Percentiles rank a stretch among this genome's conserved stretches.
These are phyloP conservation scores for Alosa sapidissima DNA, from an alignment of 2,797 vertebrate genomes.

Conservation along the genomic window DNA sequence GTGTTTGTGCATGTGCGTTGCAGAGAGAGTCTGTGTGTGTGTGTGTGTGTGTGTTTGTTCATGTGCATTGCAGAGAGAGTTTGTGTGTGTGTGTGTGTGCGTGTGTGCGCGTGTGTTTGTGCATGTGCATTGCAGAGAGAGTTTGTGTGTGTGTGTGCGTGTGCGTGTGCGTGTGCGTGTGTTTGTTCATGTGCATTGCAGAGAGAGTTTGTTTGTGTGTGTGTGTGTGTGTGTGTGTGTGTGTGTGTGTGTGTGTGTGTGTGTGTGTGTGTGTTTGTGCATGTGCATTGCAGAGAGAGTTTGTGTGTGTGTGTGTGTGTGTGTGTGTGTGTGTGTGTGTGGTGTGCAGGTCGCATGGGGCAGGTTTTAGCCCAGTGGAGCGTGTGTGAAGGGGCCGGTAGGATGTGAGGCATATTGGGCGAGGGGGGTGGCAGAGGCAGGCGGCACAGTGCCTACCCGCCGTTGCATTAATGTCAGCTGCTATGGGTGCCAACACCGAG, in stretches of 20 bases:
- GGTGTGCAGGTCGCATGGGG: neutral
- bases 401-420: neutral
- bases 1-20: neutral
- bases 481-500: constrained; percentile 50
- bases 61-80: no score
- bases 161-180: neutral
- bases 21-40: neutral
- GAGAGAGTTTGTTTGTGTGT: neutral
- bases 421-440: neutral
- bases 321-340: neutral
- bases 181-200: neutral
- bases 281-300: no score
- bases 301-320: neutral
- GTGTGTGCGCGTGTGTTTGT: neutral
- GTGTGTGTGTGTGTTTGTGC: neutral
- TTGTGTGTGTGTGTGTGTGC: neutral
- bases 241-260: neutral
- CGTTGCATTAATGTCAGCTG: constrained; percentile 32
- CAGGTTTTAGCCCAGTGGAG: constrained; percentile 2
- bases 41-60: no score
- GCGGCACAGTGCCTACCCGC: constrained; percentile 14
- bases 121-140: neutral
- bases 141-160: neutral
- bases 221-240: neutral
- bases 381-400: neutral